Conservation (phyloP, 2,113 vertebrate genomes). For the Mormyrus iriodes region DNA sequence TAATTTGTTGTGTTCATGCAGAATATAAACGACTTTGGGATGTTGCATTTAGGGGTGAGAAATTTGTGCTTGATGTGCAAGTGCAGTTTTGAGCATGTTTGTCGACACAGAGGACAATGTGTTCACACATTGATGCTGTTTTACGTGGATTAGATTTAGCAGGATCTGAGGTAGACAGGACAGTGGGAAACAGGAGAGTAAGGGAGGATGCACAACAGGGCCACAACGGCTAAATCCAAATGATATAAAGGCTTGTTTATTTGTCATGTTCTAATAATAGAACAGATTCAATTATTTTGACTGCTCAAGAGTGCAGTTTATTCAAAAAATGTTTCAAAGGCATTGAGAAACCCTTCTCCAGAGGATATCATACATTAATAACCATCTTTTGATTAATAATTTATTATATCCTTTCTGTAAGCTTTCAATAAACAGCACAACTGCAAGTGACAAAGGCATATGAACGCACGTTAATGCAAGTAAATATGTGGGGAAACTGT, state of each 20-base stretch:
- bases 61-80: not conserved
- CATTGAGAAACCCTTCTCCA: not conserved
- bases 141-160: not conserved
- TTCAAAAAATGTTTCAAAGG: not conserved
- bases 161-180: not conserved
- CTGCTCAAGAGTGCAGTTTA: constrained; percentile 3
- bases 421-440: not conserved
- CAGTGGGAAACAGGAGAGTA: not conserved
- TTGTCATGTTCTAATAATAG: constrained; percentile 2
- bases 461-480: not conserved
- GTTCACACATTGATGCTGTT: not conserved
- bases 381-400: not conserved
- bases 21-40: not conserved
- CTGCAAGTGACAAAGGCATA: not conserved
- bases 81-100: not conserved
- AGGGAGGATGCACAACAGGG: not conserved
- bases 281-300: constrained; percentile 7
- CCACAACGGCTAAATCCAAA: not conserved
- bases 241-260: not conserved
- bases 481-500: not conserved
- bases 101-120: not conserved
- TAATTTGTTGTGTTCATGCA: not conserved
- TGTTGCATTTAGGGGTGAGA: not conserved
- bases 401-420: not conserved
- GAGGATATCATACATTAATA: not conserved